Evolutionary conservation across 1,140 invertebrate genomes (phyloP).

Genomic region (Pomacea maculata): DNA sequence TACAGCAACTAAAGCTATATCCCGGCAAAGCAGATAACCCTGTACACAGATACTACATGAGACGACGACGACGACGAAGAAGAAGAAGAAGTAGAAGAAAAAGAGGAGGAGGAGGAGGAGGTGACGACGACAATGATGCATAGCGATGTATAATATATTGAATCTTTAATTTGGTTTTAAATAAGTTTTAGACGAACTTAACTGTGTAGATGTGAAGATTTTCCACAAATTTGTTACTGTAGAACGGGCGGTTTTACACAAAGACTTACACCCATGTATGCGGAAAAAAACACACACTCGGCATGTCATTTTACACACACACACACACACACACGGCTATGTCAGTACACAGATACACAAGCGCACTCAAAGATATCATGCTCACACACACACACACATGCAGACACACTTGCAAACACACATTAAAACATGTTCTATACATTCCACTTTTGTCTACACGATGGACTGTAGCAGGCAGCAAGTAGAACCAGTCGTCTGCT

Average conservation of each 20-base stretch:
- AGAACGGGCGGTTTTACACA: background rate
- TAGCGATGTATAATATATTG: too few species aligned
- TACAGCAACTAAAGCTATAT: background rate
- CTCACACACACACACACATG: background rate
- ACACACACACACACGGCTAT: background rate
- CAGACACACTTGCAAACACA: slow-evolving; percentile 8
- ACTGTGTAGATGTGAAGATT: too few species aligned
- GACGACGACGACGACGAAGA: too few species aligned
- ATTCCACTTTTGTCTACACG: background rate
- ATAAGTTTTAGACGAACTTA: too few species aligned
- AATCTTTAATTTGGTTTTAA: too few species aligned
- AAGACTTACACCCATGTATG: slow-evolving; percentile 1
- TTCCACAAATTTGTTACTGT: background rate
- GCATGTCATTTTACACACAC: too few species aligned
- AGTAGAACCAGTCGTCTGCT: background rate
- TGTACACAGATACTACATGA: background rate
- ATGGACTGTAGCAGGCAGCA: background rate
- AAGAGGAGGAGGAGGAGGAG: background rate
- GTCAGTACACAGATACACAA: too few species aligned
- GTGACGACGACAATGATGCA: too few species aligned
- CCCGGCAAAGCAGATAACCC: too few species aligned
- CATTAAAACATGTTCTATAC: background rate
- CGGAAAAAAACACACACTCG: background rate
- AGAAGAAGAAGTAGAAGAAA: background rate
- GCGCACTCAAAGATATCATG: too few species aligned